A percentile compares a stretch with the other conserved stretches of the same genome.
Conservation (phyloP, 2,113 vertebrate species). For the Noctilio leporinus region DNA sequence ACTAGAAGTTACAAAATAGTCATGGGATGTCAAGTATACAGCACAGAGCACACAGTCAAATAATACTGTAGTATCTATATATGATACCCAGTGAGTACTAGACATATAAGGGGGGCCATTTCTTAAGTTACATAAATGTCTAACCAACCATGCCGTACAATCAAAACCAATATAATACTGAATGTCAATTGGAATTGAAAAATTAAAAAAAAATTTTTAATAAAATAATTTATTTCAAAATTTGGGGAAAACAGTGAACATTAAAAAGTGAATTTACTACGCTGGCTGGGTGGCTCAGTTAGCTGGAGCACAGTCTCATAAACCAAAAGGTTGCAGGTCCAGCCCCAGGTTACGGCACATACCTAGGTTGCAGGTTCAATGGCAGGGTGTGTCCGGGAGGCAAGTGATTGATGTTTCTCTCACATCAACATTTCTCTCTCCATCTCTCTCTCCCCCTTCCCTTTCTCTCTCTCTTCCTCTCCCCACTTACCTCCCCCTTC, state of each 20-base stretch:
- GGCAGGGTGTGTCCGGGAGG: too few species aligned
- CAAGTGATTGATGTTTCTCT: too few species aligned
- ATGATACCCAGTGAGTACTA: not conserved
- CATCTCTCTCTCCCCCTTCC: too few species aligned
- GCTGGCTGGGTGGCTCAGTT: not conserved
- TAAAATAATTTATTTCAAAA: conserved; percentile 16
- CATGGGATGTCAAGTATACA: not conserved
- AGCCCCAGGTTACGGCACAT: too few species aligned
- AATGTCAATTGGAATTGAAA: not conserved
- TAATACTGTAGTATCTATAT: not conserved
- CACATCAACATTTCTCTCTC: too few species aligned
- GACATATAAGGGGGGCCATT: not conserved
- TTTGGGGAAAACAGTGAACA: not conserved
- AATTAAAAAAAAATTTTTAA: not conserved
- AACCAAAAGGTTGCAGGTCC: too few species aligned
- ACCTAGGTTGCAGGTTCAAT: too few species aligned
- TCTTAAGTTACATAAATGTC: not conserved
- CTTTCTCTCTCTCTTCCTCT: too few species aligned
- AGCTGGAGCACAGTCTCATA: too few species aligned
- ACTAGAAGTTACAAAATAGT: not conserved
- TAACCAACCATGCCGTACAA: not conserved
- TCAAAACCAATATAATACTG: not conserved
- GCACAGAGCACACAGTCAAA: not conserved
- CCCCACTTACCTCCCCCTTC: too few species aligned
- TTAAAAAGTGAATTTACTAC: conserved; percentile 14